These are phyloP conservation scores for Volucella inflata DNA, from an alignment of 2,888 invertebrate species.

Conservation along the genomic window DNA sequence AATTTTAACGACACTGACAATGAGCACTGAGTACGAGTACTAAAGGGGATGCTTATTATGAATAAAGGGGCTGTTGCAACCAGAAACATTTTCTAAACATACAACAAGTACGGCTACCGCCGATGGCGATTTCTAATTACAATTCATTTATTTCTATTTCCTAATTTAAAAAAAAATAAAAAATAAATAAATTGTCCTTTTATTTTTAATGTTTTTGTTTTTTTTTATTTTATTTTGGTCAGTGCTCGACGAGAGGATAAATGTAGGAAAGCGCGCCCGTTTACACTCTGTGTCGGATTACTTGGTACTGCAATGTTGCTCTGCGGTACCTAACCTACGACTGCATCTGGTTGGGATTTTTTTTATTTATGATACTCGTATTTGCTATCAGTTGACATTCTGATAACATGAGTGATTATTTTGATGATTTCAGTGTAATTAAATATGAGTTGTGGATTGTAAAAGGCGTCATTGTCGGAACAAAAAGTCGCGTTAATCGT, in stretches of 20 bases:
- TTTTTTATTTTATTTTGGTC: no score
- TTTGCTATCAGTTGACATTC: constrained; percentile 57
- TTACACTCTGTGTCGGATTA: constrained; percentile 30
- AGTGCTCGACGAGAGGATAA: not conserved
- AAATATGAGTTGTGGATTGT: constrained; percentile 1
- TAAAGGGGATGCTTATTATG: constrained; percentile 46
- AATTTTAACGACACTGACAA: constrained; percentile 19
- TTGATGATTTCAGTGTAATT: constrained; percentile 21
- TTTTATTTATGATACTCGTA: constrained; percentile 29
- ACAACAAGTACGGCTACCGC: not conserved
- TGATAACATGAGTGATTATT: constrained; percentile 55
- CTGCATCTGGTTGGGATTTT: constrained; percentile 30
- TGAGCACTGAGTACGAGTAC: not conserved
- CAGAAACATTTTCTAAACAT: constrained; percentile 1
- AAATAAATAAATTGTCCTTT: no score
- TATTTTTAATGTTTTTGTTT: no score
- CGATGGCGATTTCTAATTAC: constrained; percentile 38
- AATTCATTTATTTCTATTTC: constrained; percentile 44
- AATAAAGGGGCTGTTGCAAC: constrained; percentile 41
- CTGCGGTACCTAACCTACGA: not conserved
- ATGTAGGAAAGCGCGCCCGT: constrained; percentile 12
- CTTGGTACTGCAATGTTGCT: constrained; percentile 16
- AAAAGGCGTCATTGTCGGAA: constrained; percentile 10
- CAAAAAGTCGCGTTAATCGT: no score
- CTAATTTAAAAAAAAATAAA: constrained; percentile 19